Evolutionary conservation across 2,113 vertebrate species (phyloP).

Genomic region (Geococcyx californianus): DNA sequence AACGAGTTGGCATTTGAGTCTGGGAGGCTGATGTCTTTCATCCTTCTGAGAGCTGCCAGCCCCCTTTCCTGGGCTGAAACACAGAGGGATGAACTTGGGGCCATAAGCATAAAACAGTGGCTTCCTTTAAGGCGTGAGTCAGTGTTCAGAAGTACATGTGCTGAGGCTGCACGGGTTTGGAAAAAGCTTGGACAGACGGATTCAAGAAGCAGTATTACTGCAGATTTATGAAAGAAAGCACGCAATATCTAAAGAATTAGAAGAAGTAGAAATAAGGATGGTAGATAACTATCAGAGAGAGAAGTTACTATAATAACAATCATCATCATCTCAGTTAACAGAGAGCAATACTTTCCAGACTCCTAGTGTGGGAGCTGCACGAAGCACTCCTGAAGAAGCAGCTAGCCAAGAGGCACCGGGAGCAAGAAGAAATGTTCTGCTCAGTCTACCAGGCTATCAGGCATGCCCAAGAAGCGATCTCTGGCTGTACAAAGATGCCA

Average conservation of each 20-base stretch:
- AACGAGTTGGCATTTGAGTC: neutral
- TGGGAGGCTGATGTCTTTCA: neutral
- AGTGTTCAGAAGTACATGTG: neutral
- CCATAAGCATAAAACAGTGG: rapidly evolving
- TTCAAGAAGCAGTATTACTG: neutral
- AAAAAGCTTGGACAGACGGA: neutral
- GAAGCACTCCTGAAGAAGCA: neutral
- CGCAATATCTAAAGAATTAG: neutral
- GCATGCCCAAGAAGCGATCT: neutral
- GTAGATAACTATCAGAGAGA: neutral
- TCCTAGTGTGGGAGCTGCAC: neutral
- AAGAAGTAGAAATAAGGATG: neutral
- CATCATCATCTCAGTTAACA: neutral
- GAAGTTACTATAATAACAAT: neutral
- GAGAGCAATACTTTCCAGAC: neutral
- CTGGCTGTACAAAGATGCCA: neutral
- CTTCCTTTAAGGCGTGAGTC: neutral
- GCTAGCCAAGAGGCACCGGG: neutral
- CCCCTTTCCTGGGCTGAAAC: neutral
- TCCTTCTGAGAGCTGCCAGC: neutral
- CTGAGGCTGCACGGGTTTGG: neutral
- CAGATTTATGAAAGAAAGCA: neutral
- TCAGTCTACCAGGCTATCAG: neutral
- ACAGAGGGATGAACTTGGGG: neutral
- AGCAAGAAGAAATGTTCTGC: neutral